Evolutionary conservation across 2,888 invertebrate genomes (phyloP).

Genomic region (Empis livida): DNA sequence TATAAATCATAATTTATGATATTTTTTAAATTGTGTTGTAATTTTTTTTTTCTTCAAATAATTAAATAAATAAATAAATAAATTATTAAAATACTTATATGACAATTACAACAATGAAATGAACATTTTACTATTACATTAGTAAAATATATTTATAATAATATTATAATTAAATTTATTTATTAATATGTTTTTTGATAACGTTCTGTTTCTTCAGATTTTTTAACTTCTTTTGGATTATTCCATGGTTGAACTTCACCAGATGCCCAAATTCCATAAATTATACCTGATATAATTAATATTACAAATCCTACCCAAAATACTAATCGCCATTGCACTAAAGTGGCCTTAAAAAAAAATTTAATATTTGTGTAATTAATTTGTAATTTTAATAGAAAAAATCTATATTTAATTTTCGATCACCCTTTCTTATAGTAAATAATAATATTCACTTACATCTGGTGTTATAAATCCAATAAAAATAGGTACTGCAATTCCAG

Average conservation of each 20-base stretch:
- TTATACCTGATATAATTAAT: conserved; percentile 49
- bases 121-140: too few relatives aligned
- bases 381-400: too few relatives aligned
- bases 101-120: too few relatives aligned
- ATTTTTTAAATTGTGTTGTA: too few relatives aligned
- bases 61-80: too few relatives aligned
- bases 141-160: too few relatives aligned
- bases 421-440: too few relatives aligned
- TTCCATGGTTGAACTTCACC: conserved; percentile 70
- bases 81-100: too few relatives aligned
- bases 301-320: conserved; percentile 68
- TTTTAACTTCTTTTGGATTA: conserved; percentile 24
- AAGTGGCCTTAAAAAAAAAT: conserved; percentile 37
- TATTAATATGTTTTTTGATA: background rate
- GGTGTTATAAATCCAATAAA: conserved; percentile 50
- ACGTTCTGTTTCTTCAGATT: background rate
- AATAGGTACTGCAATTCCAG: conserved; percentile 52
- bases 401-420: too few relatives aligned
- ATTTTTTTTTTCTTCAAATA: too few relatives aligned
- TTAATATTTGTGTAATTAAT: background rate
- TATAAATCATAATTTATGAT: too few relatives aligned
- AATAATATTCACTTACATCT: conserved; percentile 38
- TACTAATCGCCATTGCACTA: conserved; percentile 60
- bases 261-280: conserved; percentile 57
- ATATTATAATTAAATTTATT: too few relatives aligned